Conservation (phyloP, 1,140 invertebrate species). For the Trichonephila clavipes region DNA sequence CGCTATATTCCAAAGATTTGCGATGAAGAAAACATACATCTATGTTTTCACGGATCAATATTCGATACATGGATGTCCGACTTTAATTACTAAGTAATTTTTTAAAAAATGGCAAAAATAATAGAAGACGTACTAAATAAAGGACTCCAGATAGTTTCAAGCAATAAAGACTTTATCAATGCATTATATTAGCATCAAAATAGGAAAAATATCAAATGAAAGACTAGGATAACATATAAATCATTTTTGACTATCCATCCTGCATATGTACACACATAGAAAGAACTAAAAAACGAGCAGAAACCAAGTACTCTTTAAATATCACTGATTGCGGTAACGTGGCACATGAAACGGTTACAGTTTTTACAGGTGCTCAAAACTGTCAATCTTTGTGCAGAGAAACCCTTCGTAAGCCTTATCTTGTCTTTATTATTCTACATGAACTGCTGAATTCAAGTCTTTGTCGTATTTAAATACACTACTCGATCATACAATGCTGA, state of each 20-base stretch:
- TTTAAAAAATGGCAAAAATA: background rate
- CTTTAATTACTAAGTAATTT: too few relatives aligned
- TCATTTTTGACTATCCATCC: conserved; percentile 72
- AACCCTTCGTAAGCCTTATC: background rate
- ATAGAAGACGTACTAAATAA: conserved; percentile 37
- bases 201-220: conserved; percentile 77
- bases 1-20: too few relatives aligned
- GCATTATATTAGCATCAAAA: conserved; percentile 75
- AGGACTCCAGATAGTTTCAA: conserved; percentile 43
- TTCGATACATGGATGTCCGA: too few relatives aligned
- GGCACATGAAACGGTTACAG: conserved; percentile 49
- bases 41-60: too few relatives aligned
- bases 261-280: conserved; percentile 59
- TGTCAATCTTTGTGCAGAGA: conserved; percentile 44
- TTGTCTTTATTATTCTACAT: background rate
- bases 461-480: conserved; percentile 1
- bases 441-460: conserved; percentile 1
- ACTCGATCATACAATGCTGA: background rate
- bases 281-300: background rate
- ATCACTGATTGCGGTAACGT: conserved; percentile 70
- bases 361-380: conserved; percentile 20
- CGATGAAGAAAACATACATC: too few relatives aligned
- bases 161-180: conserved; percentile 75
- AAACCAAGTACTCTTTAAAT: conserved; percentile 61
- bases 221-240: conserved; percentile 75